phyloP scores from a whole-genome alignment of 2,113 vertebrate genomes.

The Engraulis encrasicolus region DNA sequence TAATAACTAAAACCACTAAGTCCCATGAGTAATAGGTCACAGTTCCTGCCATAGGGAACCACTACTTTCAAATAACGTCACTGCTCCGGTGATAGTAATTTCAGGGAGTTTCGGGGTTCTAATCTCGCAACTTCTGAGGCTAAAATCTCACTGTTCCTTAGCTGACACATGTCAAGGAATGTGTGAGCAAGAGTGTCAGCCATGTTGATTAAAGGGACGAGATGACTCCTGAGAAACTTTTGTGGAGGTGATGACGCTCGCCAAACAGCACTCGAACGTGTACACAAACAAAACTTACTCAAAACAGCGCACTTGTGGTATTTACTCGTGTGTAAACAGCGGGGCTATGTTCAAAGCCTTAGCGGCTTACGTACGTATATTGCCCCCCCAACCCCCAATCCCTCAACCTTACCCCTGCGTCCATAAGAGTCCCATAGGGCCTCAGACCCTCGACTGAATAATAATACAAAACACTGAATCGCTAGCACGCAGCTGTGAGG shows the following conservation, averaged over 20 bases:
- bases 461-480: background rate
- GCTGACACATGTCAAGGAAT: background rate
- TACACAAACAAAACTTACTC: slow-evolving; percentile 47
- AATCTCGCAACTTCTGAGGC: background rate
- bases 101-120: background rate
- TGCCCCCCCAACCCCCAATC: too few species aligned
- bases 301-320: slow-evolving; percentile 38
- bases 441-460: background rate
- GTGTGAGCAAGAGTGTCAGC: slow-evolving; percentile 21
- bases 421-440: background rate
- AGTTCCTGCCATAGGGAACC: too few species aligned
- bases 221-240: slow-evolving; percentile 23
- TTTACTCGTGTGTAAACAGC: slow-evolving; percentile 46
- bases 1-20: background rate
- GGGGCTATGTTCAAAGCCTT: slow-evolving; percentile 24
- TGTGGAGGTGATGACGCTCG: slow-evolving; percentile 40
- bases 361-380: slow-evolving; percentile 30
- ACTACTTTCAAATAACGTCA: background rate
- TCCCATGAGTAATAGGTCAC: too few species aligned
- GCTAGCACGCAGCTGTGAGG: background rate
- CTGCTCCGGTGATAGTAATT: background rate
- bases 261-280: slow-evolving; percentile 25
- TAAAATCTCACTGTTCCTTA: background rate
- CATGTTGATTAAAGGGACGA: slow-evolving; percentile 14
- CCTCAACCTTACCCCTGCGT: background rate